These are phyloP conservation scores for Cephus runcator DNA, from an alignment of 2,888 invertebrate genomes.

Conservation along the genomic window DNA sequence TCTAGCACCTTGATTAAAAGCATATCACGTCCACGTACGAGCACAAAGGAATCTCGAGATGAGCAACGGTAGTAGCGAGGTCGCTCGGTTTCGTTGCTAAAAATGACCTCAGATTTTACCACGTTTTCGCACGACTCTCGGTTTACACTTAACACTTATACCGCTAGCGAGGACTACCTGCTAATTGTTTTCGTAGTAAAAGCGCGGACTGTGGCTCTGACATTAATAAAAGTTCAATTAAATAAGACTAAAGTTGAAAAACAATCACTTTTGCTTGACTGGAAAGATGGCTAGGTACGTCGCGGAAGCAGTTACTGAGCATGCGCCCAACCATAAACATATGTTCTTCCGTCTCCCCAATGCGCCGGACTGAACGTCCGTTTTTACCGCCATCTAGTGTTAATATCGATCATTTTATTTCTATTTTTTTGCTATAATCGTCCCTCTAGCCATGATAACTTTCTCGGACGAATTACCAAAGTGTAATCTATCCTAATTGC, in stretches of 20 bases:
- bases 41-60: constrained; percentile 54
- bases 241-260: constrained; percentile 78
- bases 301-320: constrained; percentile 61
- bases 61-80: constrained; percentile 67
- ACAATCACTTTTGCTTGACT: constrained; percentile 76
- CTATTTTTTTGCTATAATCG: neutral
- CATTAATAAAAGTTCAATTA: constrained; percentile 88
- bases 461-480: neutral
- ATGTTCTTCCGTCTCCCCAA: constrained; percentile 59
- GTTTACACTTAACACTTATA: constrained; percentile 47
- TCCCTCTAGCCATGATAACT: neutral
- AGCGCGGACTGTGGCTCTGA: constrained; percentile 96
- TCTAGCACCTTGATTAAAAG: neutral
- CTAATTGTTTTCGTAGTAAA: constrained; percentile 94
- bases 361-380: constrained; percentile 37
- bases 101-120: constrained; percentile 37
- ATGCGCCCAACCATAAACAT: constrained; percentile 60
- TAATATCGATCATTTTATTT: neutral
- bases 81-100: constrained; percentile 56
- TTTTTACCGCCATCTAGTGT: neutral
- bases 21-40: constrained; percentile 3
- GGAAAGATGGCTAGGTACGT: constrained; percentile 76
- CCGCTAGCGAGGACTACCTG: constrained; percentile 72
- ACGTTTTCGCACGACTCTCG: constrained; percentile 25
- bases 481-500: neutral